These are phyloP conservation scores for Calameuta idolon DNA, from an alignment of 2,888 invertebrate genomes.

Conservation along the genomic window DNA sequence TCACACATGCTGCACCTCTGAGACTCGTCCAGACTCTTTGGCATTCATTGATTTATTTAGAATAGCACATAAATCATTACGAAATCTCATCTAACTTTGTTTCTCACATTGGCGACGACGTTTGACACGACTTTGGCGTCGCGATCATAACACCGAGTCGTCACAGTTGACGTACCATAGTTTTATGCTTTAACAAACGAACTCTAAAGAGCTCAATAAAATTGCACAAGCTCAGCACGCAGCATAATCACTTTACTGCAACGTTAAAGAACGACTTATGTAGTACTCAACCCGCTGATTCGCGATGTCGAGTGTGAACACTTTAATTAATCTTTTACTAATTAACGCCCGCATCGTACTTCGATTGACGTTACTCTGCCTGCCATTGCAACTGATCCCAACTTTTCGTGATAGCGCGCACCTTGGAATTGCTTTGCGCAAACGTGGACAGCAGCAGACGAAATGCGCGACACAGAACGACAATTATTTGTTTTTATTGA, in stretches of 20 bases:
- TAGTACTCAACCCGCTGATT: neutral
- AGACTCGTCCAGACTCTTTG: neutral
- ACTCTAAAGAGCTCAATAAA: neutral
- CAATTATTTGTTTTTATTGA: neutral
- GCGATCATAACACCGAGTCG: neutral
- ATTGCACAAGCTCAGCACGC: neutral
- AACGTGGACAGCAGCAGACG: neutral
- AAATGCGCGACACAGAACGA: neutral
- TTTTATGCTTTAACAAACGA: neutral
- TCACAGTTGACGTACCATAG: neutral
- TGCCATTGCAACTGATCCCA: neutral
- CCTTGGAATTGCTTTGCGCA: neutral
- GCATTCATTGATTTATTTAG: slow-evolving; percentile 2
- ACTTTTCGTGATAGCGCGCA: neutral
- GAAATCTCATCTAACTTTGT: slow-evolving; percentile 36
- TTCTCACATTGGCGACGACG: slow-evolving; percentile 33
- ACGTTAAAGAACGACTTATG: neutral
- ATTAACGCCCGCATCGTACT: slow-evolving; percentile 1
- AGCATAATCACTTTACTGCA: neutral
- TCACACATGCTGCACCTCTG: neutral
- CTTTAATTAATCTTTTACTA: slow-evolving; percentile 3
- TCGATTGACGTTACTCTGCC: neutral
- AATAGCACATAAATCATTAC: slow-evolving; percentile 16
- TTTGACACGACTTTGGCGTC: slow-evolving; percentile 5
- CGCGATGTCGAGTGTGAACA: neutral